Evolutionary conservation across 2,888 invertebrate genomes (phyloP), one percentile per base, ranked within the genome.

Genomic region (Amblyjoppa fuscipennis): DNA sequence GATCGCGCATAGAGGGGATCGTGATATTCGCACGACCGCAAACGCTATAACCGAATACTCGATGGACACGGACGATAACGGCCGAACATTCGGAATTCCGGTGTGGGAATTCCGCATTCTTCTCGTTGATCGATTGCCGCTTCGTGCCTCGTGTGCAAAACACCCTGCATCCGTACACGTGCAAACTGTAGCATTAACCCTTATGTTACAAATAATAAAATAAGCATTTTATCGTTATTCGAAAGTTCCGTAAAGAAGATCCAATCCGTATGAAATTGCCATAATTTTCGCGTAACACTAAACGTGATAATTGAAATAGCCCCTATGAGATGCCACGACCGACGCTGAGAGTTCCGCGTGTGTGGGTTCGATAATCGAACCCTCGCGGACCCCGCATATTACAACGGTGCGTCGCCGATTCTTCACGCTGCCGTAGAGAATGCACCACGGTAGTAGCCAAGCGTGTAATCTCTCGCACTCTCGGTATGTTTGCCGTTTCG

Each of bases 401-500:
- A 83, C 85, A 80, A 85, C 76, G 83, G 77, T 77, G 85, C 85
- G 83, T 85, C 80, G 76, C 73, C 82, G 45, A 85, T 85, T 85
- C 76, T 85, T 83, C 85, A 85, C 85, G 85, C 85, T 80, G 80
- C 83, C 80, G 85, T 51, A 80, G 83, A 85, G 76, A 85, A 85
- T 85, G 83, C 75, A 61, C 85, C 69, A 81, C 85, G 85, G 85
- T 80, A 85, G 87, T 87, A 77, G 51, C 85, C 69, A 77, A 80
- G 71, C 82, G 82, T 87, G 80, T 85, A 85, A 87, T 87, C 77
- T 83, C 85, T 69, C 81, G 80, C 61, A 68, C 76, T 85, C 84
- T 84, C 69, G 69, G 82, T 80, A 81, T 86, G 82, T 88, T 84
- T 83, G 86, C 87, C 79, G 80, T 88, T 88, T 87, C 86, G 83